Evolutionary conservation across 2,113 vertebrate species (phyloP).

Genomic region (Lagopus muta): DNA sequence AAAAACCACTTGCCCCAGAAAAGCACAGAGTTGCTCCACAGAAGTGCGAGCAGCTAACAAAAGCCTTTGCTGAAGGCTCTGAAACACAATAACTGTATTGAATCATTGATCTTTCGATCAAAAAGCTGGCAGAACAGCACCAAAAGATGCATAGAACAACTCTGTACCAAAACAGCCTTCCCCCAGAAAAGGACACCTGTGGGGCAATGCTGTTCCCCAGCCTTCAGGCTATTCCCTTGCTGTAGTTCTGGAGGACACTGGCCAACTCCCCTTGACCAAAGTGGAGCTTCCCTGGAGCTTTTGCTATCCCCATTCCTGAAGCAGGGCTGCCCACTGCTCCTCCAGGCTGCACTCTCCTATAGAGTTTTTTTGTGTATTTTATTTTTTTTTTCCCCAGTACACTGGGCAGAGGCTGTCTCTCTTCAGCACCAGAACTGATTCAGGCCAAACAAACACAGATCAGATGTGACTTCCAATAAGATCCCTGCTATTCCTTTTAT

Average conservation of each 20-base stretch:
- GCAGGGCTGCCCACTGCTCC: not conserved
- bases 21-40: fast-evolving
- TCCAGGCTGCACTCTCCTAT: not conserved
- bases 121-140: not conserved
- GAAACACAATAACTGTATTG: not conserved
- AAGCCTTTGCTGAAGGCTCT: not conserved
- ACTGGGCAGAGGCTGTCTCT: not conserved
- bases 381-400: not conserved
- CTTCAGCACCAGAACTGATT: not conserved
- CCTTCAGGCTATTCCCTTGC: not conserved
- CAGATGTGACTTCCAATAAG: not conserved
- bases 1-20: not conserved
- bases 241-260: not conserved
- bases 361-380: not conserved
- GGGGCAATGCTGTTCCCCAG: not conserved
- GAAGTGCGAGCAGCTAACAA: not conserved
- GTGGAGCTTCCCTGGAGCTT: not conserved
- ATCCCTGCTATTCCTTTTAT: not conserved
- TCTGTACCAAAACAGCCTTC: not conserved
- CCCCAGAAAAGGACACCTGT: not conserved
- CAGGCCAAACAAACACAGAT: not conserved
- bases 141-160: not conserved
- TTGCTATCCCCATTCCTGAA: not conserved
- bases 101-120: not conserved
- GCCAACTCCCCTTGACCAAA: not conserved